Evolutionary conservation across 2,888 invertebrate genomes (phyloP), one percentile per base, ranked within the genome.

Genomic region (Drosophila atripex): DNA sequence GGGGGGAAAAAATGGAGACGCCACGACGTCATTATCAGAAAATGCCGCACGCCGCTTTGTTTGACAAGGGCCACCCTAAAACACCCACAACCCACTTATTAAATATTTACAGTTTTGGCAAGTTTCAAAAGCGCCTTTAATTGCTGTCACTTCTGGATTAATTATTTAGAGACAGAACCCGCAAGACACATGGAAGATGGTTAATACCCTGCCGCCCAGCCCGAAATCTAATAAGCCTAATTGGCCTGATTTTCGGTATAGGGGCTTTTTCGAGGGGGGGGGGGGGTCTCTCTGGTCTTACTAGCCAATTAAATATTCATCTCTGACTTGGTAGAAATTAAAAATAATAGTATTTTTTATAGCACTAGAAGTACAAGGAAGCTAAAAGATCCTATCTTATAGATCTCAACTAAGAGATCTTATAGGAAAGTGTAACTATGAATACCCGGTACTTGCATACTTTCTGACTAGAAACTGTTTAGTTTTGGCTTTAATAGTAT

Each of bases 61-160:
- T 85, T 80, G 76, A 64, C 77, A 76, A 60, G 50, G 38, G 50
- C 49, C 14, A 25, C 28, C 12, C 11, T 50, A 23, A 12, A 32
- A 3, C 35, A 16, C 16, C 18, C 23, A 2, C 21, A 23, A 71
- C 68, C 66, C 51, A 61, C 78, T 87, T 77, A 82, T 87, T 82
- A 86, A 84, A 84, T 87, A 88, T 88, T 84, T 82, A 83, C 77
- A 76, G 64, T 71, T 73, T 71, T 71, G 70, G 64, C 74, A 71
- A 77, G 69, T 82, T 87, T 76, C 59, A 73, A 71, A 72, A 74
- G 82, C 87, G 73, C 64, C 83, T 85, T 86, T 83, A 88, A 88
- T 84, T 84, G 84, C 86, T 84, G 84, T 86, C 88, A 84, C 86
- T 87, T 78, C 72, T 79, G 74, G 78, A 85, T 87, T 75, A 87